Conservation (phyloP, 2,797 vertebrate species). For the Spondyliosoma cantharus region DNA sequence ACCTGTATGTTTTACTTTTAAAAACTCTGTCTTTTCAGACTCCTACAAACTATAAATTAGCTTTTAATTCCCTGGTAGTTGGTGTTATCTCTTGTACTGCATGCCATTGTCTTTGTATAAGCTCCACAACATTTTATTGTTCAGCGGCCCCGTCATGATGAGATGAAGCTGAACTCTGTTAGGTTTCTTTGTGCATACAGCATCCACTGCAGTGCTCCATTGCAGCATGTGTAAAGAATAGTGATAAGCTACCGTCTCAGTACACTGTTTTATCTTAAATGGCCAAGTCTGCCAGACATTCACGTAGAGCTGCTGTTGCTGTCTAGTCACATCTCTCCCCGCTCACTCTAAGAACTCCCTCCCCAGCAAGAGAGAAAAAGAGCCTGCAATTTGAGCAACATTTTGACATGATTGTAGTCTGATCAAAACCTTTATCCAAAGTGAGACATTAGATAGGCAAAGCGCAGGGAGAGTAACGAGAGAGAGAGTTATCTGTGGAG, state of each 20-base stretch:
- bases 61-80: constrained; percentile 24
- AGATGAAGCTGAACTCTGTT: constrained; percentile 37
- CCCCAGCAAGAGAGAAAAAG: constrained; percentile 29
- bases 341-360: constrained; percentile 54
- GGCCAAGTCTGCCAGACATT: constrained; percentile 75
- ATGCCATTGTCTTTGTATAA: constrained; percentile 24
- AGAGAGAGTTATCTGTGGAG: constrained; percentile 57
- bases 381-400: constrained; percentile 61
- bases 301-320: constrained; percentile 75
- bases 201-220: constrained; percentile 73
- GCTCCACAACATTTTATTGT: constrained; percentile 6
- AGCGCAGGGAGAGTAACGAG: constrained; percentile 31
- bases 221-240: constrained; percentile 78
- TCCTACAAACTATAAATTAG: neutral
- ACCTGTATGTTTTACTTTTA: neutral
- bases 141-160: constrained; percentile 24
- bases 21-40: neutral
- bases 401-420: constrained; percentile 67
- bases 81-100: constrained; percentile 3
- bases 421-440: constrained; percentile 71
- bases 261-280: constrained; percentile 73
- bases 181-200: constrained; percentile 61
- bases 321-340: constrained; percentile 73
- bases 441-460: constrained; percentile 59
- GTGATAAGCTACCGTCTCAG: constrained; percentile 75